A percentile compares a stretch with the other conserved stretches of the same genome.
These are phyloP conservation scores for Apis dorsata DNA, from an alignment of 1,140 invertebrate genomes.

Conservation along the genomic window DNA sequence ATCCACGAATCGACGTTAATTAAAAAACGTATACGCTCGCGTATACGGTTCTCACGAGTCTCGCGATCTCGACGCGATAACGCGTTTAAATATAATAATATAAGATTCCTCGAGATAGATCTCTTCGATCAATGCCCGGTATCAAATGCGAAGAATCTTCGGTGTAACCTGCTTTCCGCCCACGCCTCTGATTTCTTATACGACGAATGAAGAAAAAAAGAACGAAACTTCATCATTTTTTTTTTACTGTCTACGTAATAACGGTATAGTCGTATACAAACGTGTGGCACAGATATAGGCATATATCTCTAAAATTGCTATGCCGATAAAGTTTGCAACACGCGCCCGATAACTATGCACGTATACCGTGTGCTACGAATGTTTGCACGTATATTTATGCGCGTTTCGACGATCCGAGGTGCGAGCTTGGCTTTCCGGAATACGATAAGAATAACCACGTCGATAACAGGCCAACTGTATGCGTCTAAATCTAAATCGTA, in stretches of 20 bases:
- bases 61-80: background rate
- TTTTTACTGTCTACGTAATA: conserved; percentile 27
- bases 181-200: conserved; percentile 12
- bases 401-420: conserved; percentile 27
- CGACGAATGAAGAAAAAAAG: background rate
- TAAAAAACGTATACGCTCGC: background rate
- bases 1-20: conserved; percentile 20
- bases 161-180: conserved; percentile 23
- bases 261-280: conserved; percentile 10
- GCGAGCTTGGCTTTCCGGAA: conserved; percentile 31
- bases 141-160: background rate
- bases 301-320: conserved; percentile 26
- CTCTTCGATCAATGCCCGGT: background rate
- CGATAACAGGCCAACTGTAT: conserved; percentile 25
- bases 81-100: background rate
- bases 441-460: conserved; percentile 49
- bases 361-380: background rate
- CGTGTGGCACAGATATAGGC: background rate
- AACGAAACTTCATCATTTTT: conserved; percentile 17
- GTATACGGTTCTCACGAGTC: background rate
- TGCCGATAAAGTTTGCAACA: conserved; percentile 37
- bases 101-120: conserved; percentile 9
- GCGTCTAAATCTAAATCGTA: background rate
- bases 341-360: conserved; percentile 29
- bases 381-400: conserved; percentile 28